Evolutionary conservation across 92 coral and sea anemone genomes (phyloP), one percentile per base, ranked within the genome.

Genomic region (Zoanthus sansibaricus): DNA sequence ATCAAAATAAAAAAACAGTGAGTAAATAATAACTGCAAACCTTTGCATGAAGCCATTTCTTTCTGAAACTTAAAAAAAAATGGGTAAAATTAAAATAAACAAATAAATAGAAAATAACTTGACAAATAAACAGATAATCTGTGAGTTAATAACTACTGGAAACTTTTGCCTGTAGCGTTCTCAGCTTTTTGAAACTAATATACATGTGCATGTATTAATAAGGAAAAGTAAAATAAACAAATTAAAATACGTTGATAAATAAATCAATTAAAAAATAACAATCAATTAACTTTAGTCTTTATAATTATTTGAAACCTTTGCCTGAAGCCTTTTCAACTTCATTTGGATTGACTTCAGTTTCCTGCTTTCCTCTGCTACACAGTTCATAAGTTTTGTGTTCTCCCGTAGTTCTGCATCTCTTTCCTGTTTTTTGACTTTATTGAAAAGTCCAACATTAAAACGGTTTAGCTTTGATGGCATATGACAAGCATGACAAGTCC

Each of bases 401-500:
- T 83, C 42, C 42, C 42, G 77, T 18, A 83, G 87, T 70, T 78
- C 87, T 10, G 87, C 87, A 70, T 83, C 78, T 83, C 21, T 83
- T 83, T 83, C 78, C 87, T 83, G 56, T 83, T 83, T 83, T 83
- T 83, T 37, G 77, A 83, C 5, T 83, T 83, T 83, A 71, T 48
- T 83, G 45, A 20, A 83, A 83, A 83, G 87, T 69, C 87, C 68
- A 83, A 37, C 42, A 37, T 37, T 37, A 37, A 37, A 37, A 37
- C 42, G 42, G 42, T 37, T 37, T 37, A 37, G 42, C 42, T 37
- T 37, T 37, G 42, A 2, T 37, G 42, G 42, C 42, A 37, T 37
- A 37, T 4, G 32, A 32, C 74, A 93, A 82, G 64, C 86, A 89
- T 37, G 82, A 77, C 47, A 88, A 89, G 76, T 93, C 96, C 44